Conservation (phyloP, 1,140 invertebrate species). For the Oreohelix idahoensis region DNA sequence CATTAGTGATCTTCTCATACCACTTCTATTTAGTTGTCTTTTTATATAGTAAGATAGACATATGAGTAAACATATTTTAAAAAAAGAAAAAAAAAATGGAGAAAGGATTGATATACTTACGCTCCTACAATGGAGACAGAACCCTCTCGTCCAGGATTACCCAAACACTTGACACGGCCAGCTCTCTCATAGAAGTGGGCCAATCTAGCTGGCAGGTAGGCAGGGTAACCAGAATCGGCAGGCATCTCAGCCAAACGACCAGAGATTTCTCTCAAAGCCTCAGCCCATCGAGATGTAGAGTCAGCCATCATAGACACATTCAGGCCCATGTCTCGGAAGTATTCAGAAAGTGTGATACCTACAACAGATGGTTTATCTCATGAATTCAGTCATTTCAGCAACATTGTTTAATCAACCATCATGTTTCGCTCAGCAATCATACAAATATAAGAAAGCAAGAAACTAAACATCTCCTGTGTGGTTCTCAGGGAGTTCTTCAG, state of each 20-base stretch:
- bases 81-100: constrained; percentile 6
- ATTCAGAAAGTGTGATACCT: constrained; percentile 98
- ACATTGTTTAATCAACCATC: too few species aligned
- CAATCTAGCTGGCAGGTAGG: constrained; percentile 96
- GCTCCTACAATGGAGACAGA: constrained; percentile 99
- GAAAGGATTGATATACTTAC: constrained; percentile 66
- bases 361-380: constrained; percentile 32
- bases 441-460: too few species aligned
- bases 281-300: constrained; percentile 99
- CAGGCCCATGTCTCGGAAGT: constrained; percentile 99
- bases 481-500: too few species aligned
- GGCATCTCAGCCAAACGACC: constrained; percentile 99
- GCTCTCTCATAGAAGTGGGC: constrained; percentile 99
- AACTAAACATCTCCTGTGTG: too few species aligned
- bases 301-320: constrained; percentile 99
- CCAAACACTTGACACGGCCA: constrained; percentile 95
- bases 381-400: neutral
- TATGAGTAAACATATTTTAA: too few species aligned
- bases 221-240: constrained; percentile 97
- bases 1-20: too few species aligned
- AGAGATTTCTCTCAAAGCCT: constrained; percentile 99
- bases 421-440: too few species aligned
- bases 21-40: too few species aligned
- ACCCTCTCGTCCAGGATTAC: constrained; percentile 97
- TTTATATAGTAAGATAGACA: too few species aligned